Percentiles rank a stretch among this genome's conserved stretches.
Evolutionary conservation across 2,797 vertebrate genomes (phyloP).

Genomic region (Sardinella longiceps): DNA sequence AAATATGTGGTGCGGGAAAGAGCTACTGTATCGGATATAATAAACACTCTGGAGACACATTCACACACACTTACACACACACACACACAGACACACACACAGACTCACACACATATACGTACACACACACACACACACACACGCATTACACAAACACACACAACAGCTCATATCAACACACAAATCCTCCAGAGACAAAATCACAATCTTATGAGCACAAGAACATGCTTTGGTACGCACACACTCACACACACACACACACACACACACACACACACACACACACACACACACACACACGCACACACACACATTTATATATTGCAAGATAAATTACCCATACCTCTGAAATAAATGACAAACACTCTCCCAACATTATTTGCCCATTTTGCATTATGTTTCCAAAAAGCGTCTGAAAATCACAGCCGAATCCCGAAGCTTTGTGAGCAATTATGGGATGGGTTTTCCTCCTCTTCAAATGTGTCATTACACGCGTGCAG

Average conservation of each 20-base stretch:
- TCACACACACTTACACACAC: constrained; percentile 55
- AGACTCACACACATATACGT: constrained; percentile 27
- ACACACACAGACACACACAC: constrained; percentile 43
- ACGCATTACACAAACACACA: constrained; percentile 37
- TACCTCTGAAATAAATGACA: constrained; percentile 24
- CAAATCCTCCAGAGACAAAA: constrained; percentile 36
- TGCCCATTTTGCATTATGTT: constrained; percentile 21
- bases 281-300: constrained; percentile 49
- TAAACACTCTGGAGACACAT: constrained; percentile 83
- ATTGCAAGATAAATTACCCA: constrained; percentile 19
- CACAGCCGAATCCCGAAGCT: neutral
- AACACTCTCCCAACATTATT: constrained; percentile 12
- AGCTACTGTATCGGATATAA: constrained; percentile 94
- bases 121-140: constrained; percentile 41
- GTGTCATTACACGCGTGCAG: neutral
- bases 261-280: constrained; percentile 42
- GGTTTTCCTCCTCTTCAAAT: neutral
- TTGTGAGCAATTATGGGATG: constrained; percentile 21
- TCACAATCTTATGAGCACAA: constrained; percentile 44
- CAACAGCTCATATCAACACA: constrained; percentile 55
- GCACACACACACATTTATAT: constrained; percentile 33
- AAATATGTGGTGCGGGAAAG: constrained; percentile 96
- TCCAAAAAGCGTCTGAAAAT: neutral
- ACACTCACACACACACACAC: constrained; percentile 33
- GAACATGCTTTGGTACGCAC: constrained; percentile 37